phyloP scores from a whole-genome alignment of 92 coral and sea anemone species.

The Meandrina meandrites region DNA sequence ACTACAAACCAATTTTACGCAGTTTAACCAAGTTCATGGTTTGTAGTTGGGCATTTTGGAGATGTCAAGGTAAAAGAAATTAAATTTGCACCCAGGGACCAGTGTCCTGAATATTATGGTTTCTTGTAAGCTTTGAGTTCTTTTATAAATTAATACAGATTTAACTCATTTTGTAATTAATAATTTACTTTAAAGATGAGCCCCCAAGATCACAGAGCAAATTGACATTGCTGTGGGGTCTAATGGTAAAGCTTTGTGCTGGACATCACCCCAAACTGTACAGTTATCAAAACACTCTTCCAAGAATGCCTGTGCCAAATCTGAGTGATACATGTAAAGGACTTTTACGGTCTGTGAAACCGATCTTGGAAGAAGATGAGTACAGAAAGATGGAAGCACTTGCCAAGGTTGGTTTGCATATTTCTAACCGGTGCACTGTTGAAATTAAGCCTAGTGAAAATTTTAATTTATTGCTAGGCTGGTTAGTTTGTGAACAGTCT shows the following conservation, averaged over 20 bases:
- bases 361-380: constrained; percentile 68
- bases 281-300: constrained; percentile 96
- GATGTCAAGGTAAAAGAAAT: too few species aligned
- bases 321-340: constrained; percentile 79
- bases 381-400: constrained; percentile 86
- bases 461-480: too few species aligned
- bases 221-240: constrained; percentile 89
- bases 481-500: too few species aligned
- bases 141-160: neutral
- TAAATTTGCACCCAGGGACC: too few species aligned
- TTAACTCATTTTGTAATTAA: neutral
- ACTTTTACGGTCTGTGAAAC: constrained; percentile 79
- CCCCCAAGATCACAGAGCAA: constrained; percentile 91
- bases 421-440: neutral
- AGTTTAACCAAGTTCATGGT: neutral
- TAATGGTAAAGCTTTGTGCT: constrained; percentile 76
- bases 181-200: constrained; percentile 67
- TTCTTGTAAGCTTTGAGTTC: too few species aligned
- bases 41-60: too few species aligned
- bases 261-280: constrained; percentile 87
- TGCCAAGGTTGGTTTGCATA: constrained; percentile 66
- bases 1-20: too few species aligned
- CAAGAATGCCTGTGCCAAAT: constrained; percentile 95
- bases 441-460: too few species aligned
- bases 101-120: too few species aligned